Conservation (phyloP, 2,113 vertebrate species). For the Tylochromis polylepis region DNA sequence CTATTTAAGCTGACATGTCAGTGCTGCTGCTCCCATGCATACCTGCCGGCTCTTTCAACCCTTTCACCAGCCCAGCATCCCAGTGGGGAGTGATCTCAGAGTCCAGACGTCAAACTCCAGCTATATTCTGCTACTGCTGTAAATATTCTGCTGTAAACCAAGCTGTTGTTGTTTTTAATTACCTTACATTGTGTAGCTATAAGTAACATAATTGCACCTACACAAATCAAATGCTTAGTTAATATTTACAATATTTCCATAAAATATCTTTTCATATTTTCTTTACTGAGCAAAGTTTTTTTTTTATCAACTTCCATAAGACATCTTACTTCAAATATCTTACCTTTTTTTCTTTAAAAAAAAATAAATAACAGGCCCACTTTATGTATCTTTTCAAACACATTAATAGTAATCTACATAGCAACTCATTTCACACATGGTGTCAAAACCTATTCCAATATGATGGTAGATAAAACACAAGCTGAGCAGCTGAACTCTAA, state of each 20-base stretch:
- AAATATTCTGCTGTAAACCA: neutral
- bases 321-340: neutral
- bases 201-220: neutral
- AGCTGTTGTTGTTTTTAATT: neutral
- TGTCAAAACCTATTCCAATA: neutral
- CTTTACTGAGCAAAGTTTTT: neutral
- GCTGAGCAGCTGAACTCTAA: neutral
- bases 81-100: neutral
- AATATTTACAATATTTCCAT: neutral
- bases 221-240: neutral
- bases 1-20: neutral
- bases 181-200: neutral
- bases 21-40: neutral
- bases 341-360: neutral
- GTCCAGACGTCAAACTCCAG: neutral
- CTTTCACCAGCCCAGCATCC: neutral
- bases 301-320: neutral
- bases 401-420: neutral
- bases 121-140: neutral
- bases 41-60: neutral
- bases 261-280: neutral
- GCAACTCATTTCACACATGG: neutral
- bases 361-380: neutral
- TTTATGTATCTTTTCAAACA: neutral
- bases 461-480: neutral